phyloP scores from a whole-genome alignment of 2,797 vertebrate genomes.

The Hypotaenidia philippensis region DNA sequence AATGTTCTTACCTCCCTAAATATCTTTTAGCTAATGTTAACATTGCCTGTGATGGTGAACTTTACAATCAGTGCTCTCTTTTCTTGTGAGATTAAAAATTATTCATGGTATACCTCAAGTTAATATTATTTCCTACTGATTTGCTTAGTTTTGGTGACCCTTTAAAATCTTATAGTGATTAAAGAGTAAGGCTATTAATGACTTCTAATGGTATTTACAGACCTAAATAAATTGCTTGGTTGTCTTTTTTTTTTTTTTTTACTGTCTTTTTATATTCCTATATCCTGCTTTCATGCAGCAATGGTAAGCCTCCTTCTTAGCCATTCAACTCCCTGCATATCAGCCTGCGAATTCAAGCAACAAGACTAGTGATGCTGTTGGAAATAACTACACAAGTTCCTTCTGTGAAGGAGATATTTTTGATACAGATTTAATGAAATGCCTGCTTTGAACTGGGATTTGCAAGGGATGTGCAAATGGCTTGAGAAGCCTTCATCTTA shows the following conservation, averaged over 20 bases:
- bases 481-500: not conserved
- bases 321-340: not conserved
- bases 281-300: not conserved
- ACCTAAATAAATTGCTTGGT: not conserved
- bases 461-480: not conserved
- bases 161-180: not conserved
- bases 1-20: not conserved
- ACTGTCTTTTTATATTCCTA: not conserved
- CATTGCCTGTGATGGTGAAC: not conserved
- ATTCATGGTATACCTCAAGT: not conserved
- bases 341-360: not conserved
- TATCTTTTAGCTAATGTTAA: not conserved
- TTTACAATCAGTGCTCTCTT: not conserved
- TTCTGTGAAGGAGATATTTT: not conserved
- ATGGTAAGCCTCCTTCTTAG: not conserved
- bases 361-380: not conserved
- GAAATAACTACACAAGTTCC: not conserved
- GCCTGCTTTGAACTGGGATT: not conserved
- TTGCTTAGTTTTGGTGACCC: not conserved
- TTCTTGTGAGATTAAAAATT: not conserved
- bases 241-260: too few species aligned
- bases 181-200: not conserved
- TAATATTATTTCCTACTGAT: not conserved
- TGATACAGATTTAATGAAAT: conserved; percentile 1
- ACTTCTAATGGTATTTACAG: not conserved